These are phyloP conservation scores for Antennarius striatus DNA, from an alignment of 2,113 vertebrate genomes.

Conservation along the genomic window DNA sequence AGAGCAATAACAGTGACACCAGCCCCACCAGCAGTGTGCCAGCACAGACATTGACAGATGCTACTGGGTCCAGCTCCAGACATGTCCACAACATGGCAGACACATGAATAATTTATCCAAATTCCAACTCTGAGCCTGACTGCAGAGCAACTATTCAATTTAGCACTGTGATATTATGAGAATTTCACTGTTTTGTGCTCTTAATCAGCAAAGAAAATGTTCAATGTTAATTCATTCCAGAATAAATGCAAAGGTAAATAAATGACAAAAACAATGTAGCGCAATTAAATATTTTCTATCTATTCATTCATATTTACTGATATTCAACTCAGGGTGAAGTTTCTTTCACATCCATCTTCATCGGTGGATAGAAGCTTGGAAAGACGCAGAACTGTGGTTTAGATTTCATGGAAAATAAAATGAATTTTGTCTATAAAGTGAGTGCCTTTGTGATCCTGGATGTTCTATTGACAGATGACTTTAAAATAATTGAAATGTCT, in stretches of 20 bases:
- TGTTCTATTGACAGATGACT: no score
- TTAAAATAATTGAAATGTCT: no score
- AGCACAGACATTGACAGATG: constrained; percentile 8
- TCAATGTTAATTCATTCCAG: neutral
- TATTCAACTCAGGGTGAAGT: neutral
- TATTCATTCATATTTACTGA: neutral
- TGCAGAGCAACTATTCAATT: neutral
- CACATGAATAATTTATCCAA: neutral
- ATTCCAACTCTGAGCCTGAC: constrained; percentile 3
- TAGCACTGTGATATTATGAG: neutral
- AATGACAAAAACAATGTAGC: neutral
- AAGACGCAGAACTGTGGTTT: no score
- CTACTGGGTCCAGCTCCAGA: neutral
- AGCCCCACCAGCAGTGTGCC: neutral
- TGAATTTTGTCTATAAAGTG: no score
- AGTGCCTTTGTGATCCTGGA: no score
- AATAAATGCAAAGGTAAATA: neutral
- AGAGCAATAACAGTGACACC: neutral
- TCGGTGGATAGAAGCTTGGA: no score
- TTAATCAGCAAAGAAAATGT: neutral
- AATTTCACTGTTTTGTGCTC: neutral
- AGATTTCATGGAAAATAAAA: no score
- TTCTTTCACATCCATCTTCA: no score
- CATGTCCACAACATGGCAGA: neutral
- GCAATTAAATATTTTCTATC: no score